Conservation (phyloP, 2,797 vertebrate species). For the Chaunax sp. region DNA sequence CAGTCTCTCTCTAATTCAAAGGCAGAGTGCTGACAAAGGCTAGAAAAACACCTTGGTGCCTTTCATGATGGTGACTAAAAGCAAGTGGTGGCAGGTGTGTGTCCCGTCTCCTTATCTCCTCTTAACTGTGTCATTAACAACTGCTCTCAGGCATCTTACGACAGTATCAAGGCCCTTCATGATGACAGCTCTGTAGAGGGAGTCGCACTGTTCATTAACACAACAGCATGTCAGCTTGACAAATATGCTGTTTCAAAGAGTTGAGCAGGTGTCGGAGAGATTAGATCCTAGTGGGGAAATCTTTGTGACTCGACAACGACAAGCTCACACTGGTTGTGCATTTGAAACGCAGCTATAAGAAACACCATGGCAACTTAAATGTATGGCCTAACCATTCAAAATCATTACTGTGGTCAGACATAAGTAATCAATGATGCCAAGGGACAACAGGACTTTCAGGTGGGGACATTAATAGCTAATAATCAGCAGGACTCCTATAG, state of each 20-base stretch:
- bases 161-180: constrained; percentile 23
- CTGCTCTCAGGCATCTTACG: constrained; percentile 29
- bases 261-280: constrained; percentile 19
- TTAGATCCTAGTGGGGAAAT: constrained; percentile 18
- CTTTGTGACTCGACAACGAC: constrained; percentile 7
- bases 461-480: constrained; percentile 55
- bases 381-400: constrained; percentile 2
- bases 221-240: constrained; percentile 39
- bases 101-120: constrained; percentile 18
- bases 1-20: not conserved
- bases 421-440: constrained; percentile 1
- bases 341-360: constrained; percentile 35
- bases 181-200: constrained; percentile 24
- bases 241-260: constrained; percentile 38
- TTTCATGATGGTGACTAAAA: constrained; percentile 7
- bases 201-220: constrained; percentile 32
- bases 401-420: constrained; percentile 14
- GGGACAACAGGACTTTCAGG: not conserved
- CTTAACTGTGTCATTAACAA: constrained; percentile 29
- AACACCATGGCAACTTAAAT: constrained; percentile 14
- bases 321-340: not conserved
- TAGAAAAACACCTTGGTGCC: constrained; percentile 8
- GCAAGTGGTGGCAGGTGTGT: constrained; percentile 23
- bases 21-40: not conserved
- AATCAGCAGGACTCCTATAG: constrained; percentile 45